Conservation (phyloP, 2,113 vertebrate genomes). For the Ivindomyrus marchei region DNA sequence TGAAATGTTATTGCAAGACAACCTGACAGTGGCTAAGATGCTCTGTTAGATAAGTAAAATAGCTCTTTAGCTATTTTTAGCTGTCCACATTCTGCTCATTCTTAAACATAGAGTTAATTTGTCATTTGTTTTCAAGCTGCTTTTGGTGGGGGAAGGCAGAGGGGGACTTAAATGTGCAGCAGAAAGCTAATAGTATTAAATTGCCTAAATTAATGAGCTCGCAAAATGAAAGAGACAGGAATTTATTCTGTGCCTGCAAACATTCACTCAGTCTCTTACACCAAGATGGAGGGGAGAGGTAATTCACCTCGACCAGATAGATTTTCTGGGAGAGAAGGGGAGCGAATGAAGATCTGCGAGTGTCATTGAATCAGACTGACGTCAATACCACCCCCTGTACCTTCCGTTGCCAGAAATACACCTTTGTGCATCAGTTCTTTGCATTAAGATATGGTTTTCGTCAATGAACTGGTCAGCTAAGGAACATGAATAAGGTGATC, state of each 20-base stretch:
- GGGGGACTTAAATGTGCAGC: background rate
- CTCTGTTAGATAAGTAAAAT: background rate
- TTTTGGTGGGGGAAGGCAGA: background rate
- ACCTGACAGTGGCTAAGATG: background rate
- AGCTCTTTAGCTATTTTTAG: background rate
- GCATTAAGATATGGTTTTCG: background rate
- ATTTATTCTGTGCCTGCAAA: background rate
- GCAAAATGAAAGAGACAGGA: background rate
- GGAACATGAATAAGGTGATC: background rate
- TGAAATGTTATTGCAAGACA: background rate
- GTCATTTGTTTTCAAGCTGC: background rate
- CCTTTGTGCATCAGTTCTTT: background rate
- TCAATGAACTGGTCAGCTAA: background rate
- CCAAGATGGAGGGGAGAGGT: background rate
- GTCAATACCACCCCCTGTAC: background rate
- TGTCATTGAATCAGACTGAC: background rate
- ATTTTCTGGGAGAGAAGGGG: background rate
- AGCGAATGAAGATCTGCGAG: background rate
- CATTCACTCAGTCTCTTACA: background rate
- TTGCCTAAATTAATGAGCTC: background rate
- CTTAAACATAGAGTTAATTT: background rate
- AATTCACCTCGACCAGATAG: background rate
- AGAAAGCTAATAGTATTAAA: background rate
- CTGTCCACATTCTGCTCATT: background rate
- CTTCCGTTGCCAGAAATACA: background rate